Evolutionary conservation across 2,888 invertebrate genomes (phyloP).

Genomic region (Thera obeliscata): DNA sequence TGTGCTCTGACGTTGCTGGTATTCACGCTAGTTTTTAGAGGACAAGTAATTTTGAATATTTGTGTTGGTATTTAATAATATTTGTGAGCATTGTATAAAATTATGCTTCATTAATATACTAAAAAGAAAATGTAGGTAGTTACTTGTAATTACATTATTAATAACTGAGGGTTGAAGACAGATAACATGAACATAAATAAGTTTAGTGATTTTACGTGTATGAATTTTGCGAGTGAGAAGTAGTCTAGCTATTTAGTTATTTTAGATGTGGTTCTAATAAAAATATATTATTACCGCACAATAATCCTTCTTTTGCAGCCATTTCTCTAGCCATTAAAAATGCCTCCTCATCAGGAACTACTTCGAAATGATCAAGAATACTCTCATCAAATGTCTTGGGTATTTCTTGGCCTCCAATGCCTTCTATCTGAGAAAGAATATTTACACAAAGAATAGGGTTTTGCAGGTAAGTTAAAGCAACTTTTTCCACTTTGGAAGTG

Average conservation of each 20-base stretch:
- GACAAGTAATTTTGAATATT: neutral
- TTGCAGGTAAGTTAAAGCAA: neutral
- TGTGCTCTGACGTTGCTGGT: neutral
- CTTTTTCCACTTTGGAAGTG: too few species aligned
- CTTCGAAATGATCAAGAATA: conserved; percentile 91
- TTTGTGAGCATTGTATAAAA: too few species aligned
- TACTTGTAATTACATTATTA: neutral
- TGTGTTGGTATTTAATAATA: too few species aligned
- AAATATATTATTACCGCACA: conserved; percentile 87
- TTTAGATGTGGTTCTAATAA: neutral
- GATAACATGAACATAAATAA: too few species aligned
- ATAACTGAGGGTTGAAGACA: too few species aligned
- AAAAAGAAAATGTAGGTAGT: neutral
- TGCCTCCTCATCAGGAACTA: conserved; percentile 91
- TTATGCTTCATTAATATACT: too few species aligned
- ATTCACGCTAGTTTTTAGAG: neutral
- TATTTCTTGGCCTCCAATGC: conserved; percentile 96
- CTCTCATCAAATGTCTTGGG: conserved; percentile 92
- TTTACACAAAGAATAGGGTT: too few species aligned
- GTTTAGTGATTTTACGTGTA: too few species aligned
- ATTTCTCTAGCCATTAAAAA: conserved; percentile 92
- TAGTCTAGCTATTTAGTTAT: too few species aligned
- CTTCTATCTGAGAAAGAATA: conserved; percentile 78
- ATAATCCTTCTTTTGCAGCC: conserved; percentile 94
- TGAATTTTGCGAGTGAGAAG: too few species aligned